Conservation (phyloP, 2,113 vertebrate genomes). For the Ptilonorhynchus violaceus region DNA sequence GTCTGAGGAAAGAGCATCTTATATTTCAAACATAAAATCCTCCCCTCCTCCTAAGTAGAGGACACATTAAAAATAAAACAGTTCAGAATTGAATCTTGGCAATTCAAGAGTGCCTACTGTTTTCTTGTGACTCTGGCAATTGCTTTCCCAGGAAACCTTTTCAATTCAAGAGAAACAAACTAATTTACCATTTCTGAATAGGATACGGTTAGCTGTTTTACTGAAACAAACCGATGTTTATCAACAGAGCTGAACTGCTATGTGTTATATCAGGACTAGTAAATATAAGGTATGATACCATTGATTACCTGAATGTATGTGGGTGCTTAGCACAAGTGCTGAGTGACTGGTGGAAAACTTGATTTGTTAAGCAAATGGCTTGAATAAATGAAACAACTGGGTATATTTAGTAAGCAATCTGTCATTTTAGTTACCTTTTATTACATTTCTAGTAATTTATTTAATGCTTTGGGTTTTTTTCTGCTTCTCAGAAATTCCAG, state of each 20-base stretch:
- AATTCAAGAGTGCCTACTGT: not conserved
- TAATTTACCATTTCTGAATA: conserved; percentile 24
- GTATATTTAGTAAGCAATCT: not conserved
- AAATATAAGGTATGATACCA: conserved; percentile 37
- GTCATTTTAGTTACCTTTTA: conserved; percentile 24
- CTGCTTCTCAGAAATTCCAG: not conserved
- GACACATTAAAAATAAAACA: not conserved
- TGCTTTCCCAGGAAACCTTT: conserved; percentile 50
- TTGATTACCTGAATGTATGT: conserved; percentile 41
- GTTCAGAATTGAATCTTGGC: not conserved
- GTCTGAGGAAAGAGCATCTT: not conserved
- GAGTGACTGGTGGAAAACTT: conserved; percentile 51
- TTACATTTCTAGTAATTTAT: not conserved
- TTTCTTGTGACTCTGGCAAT: conserved; percentile 46
- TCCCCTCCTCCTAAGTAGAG: not conserved
- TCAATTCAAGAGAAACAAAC: conserved; percentile 15
- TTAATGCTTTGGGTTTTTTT: not conserved
- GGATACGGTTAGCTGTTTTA: conserved; percentile 24
- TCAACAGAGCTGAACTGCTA: conserved; percentile 5
- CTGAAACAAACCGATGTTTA: conserved; percentile 28
- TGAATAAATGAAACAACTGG: conserved; percentile 49
- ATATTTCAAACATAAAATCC: not conserved
- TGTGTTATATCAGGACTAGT: not conserved
- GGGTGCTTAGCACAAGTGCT: conserved; percentile 47
- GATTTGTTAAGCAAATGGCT: conserved; percentile 75